These are phyloP conservation scores for Hystrix cristata DNA, from an alignment of 2,113 vertebrate species.

Conservation along the genomic window DNA sequence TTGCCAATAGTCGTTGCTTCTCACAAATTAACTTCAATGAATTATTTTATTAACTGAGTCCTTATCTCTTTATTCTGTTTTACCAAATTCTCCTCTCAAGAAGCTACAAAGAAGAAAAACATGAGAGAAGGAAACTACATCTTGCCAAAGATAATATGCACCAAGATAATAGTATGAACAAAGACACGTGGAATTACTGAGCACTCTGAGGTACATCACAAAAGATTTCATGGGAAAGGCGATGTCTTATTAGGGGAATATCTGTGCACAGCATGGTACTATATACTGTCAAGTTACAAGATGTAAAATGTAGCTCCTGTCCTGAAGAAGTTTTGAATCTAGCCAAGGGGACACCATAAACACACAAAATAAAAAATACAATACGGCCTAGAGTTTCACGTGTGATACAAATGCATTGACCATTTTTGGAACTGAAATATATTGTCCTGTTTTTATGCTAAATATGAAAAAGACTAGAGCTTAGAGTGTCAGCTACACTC, in stretches of 20 bases:
- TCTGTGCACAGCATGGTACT: neutral
- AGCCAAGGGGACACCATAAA: neutral
- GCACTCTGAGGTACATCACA: neutral
- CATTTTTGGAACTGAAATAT: neutral
- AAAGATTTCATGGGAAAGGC: neutral
- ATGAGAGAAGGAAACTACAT: neutral
- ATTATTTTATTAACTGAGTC: neutral
- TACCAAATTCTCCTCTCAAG: neutral
- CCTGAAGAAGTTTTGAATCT: neutral
- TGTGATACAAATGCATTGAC: neutral
- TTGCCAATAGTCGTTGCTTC: neutral
- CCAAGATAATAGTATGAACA: neutral
- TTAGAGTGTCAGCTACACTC: neutral
- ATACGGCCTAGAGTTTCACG: neutral
- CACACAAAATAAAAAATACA: neutral
- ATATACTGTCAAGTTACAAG: neutral
- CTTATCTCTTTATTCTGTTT: conserved; percentile 13
- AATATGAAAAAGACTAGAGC: neutral
- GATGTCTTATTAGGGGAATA: neutral
- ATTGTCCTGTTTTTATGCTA: conserved; percentile 2
- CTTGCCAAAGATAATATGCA: neutral
- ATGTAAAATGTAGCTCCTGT: neutral
- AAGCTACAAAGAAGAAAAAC: neutral
- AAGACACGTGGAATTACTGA: neutral
- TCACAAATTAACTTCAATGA: neutral